phyloP scores from a whole-genome alignment of 2,888 invertebrate genomes.

The Trimorus sp. region DNA sequence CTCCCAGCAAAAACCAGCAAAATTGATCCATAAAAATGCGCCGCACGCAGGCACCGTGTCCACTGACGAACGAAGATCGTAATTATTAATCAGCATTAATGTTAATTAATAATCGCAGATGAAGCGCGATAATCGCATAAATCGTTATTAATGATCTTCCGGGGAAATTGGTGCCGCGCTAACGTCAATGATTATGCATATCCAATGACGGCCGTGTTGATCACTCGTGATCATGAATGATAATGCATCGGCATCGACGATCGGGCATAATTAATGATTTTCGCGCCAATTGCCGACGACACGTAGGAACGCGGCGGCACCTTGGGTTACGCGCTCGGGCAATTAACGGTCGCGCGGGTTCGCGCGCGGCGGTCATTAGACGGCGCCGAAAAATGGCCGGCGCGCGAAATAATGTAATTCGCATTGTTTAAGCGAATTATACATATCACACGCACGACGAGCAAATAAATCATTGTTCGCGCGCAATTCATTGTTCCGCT shows the following conservation, averaged over 20 bases:
- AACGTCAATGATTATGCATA: constrained; percentile 49
- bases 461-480: constrained; percentile 43
- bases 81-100: constrained; percentile 33
- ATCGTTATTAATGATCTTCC: constrained; percentile 48
- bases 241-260: constrained; percentile 44
- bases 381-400: not conserved
- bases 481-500: constrained; percentile 50
- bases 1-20: no score
- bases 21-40: no score
- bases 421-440: constrained; percentile 40
- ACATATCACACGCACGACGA: constrained; percentile 32
- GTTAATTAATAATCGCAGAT: constrained; percentile 42
- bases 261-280: constrained; percentile 46
- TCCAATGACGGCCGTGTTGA: constrained; percentile 48
- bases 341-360: no score
- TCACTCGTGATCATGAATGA: constrained; percentile 55
- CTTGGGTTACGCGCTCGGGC: no score
- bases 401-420: constrained; percentile 37
- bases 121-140: constrained; percentile 34
- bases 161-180: constrained; percentile 38
- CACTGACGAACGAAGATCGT: not conserved
- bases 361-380: not conserved
- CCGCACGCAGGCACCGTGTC: not conserved
- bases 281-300: constrained; percentile 1
- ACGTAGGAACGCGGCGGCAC: no score